Conservation (phyloP, 2,113 vertebrate species). For the Ifrita kowaldi region DNA sequence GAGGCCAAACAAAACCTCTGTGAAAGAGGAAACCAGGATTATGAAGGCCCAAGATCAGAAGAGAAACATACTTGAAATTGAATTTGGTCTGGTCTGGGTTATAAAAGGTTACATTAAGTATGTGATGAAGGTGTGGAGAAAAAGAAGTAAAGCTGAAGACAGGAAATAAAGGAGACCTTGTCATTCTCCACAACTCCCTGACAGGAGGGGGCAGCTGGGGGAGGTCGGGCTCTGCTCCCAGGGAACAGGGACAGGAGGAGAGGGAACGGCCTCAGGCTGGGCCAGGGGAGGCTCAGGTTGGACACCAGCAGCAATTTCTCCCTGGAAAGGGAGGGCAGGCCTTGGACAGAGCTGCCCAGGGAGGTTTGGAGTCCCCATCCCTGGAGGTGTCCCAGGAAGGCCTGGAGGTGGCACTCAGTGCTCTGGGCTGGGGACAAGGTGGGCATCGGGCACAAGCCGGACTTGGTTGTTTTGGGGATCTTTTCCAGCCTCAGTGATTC, state of each 20-base stretch:
- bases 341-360: neutral
- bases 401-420: neutral
- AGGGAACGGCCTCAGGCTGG: neutral
- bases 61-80: neutral
- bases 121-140: neutral
- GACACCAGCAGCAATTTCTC: neutral
- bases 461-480: too few species aligned
- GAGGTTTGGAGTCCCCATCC: neutral
- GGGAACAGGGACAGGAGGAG: neutral
- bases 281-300: neutral
- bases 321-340: neutral
- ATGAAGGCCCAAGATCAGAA: neutral
- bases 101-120: neutral
- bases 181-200: neutral
- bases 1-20: neutral
- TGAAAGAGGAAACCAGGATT: neutral
- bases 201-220: neutral
- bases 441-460: fast-evolving
- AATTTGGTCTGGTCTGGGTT: neutral
- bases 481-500: neutral
- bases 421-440: neutral
- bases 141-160: neutral
- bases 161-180: neutral
- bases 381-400: neutral
- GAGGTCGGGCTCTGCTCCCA: neutral